Percentiles rank a stretch among this genome's conserved stretches.
Evolutionary conservation across 2,888 invertebrate genomes (phyloP).

Genomic region (Heliconius ethilla): DNA sequence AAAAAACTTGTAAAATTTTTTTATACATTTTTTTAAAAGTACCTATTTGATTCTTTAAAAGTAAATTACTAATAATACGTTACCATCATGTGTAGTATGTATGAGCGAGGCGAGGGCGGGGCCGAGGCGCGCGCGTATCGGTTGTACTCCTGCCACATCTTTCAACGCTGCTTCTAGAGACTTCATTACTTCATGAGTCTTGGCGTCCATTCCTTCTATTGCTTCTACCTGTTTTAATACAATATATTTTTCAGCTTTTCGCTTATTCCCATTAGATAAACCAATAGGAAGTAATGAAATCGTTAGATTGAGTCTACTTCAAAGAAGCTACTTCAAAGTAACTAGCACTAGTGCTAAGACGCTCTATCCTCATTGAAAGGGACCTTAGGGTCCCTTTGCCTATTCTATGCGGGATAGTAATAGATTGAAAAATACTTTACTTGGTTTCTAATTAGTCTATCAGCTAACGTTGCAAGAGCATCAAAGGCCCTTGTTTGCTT

Average conservation of each 20-base stretch:
- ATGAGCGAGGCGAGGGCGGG: conserved; percentile 68
- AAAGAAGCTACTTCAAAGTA: no score
- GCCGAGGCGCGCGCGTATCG: conserved; percentile 59
- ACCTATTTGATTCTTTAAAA: not conserved
- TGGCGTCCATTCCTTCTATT: conserved; percentile 58
- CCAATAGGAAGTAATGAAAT: no score
- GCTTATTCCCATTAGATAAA: no score
- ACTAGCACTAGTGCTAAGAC: no score
- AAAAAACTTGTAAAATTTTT: no score
- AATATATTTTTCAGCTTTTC: not conserved
- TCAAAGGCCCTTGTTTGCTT: conserved; percentile 72
- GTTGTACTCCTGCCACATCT: conserved; percentile 53
- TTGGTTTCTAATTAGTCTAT: conserved; percentile 66
- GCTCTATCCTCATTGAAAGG: no score
- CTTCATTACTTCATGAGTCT: conserved; percentile 55
- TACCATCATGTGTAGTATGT: conserved; percentile 53
- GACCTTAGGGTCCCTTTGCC: no score
- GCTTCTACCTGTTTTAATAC: conserved; percentile 55
- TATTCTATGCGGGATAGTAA: no score
- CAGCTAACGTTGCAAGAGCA: conserved; percentile 65
- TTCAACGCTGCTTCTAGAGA: conserved; percentile 63
- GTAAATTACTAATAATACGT: conserved; percentile 40
- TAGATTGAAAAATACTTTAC: conserved; percentile 50
- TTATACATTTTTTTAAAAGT: not conserved
- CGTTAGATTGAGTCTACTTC: no score